A percentile compares a stretch with the other conserved stretches of the same genome.
Conservation (phyloP, 2,113 vertebrate genomes). For the Grantiella picta region DNA sequence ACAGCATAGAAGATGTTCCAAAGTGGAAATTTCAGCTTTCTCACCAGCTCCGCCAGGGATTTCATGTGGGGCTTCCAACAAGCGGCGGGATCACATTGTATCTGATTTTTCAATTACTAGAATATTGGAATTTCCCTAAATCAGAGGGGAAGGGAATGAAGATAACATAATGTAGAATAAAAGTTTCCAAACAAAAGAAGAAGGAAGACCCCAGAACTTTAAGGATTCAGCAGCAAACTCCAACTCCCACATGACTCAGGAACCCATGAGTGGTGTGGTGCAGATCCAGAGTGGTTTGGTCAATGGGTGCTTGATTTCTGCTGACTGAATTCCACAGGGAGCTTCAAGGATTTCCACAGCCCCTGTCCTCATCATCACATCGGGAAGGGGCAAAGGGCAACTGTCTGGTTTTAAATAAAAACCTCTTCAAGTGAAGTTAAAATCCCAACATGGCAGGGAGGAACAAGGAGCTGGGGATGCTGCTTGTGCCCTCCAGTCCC, state of each 20-base stretch:
- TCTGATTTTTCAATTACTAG: not conserved
- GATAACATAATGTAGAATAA: not conserved
- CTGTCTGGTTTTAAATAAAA: not conserved
- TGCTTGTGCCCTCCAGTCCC: accelerated
- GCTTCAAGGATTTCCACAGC: not conserved
- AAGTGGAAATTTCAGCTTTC: not conserved
- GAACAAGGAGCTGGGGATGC: not conserved
- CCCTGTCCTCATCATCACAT: accelerated
- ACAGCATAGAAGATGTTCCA: not conserved
- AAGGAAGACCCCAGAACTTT: not conserved
- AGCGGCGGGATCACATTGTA: accelerated
- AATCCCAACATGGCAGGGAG: accelerated
- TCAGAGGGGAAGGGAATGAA: not conserved
- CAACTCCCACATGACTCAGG: accelerated
- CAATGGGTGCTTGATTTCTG: not conserved
- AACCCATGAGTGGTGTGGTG: accelerated
- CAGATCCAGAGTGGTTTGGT: not conserved
- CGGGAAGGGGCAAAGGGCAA: accelerated
- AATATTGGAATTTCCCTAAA: not conserved
- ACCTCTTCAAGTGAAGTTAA: not conserved
- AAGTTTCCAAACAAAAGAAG: not conserved
- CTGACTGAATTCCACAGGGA: not conserved
- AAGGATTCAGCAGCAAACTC: not conserved
- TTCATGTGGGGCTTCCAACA: not conserved
- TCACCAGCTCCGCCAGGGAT: not conserved